These are phyloP conservation scores for Heliconius charithonia DNA, from an alignment of 2,888 invertebrate species.

Conservation along the genomic window DNA sequence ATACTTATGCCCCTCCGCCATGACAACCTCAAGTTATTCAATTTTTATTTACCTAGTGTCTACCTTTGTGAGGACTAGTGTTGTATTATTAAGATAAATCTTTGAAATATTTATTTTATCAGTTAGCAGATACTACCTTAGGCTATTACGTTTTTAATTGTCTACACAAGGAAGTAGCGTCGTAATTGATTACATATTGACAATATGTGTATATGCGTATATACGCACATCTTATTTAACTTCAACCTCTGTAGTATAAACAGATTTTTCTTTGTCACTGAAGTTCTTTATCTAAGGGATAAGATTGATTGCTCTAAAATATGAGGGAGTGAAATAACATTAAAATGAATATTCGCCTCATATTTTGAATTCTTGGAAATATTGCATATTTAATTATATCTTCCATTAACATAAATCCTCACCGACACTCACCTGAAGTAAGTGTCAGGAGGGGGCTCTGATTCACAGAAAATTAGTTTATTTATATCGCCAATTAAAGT, in stretches of 20 bases:
- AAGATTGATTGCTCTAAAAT: too few species aligned
- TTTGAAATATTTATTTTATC: slow-evolving; percentile 17
- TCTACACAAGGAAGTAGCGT: slow-evolving; percentile 52
- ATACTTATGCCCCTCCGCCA: too few species aligned
- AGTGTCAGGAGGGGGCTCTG: too few species aligned
- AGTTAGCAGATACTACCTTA: neutral
- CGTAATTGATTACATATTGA: slow-evolving; percentile 47
- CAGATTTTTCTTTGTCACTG: neutral
- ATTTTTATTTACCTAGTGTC: neutral
- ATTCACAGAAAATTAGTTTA: too few species aligned
- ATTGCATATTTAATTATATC: too few species aligned
- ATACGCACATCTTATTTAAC: slow-evolving; percentile 19
- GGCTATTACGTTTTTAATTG: slow-evolving; percentile 43
- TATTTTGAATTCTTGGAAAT: too few species aligned
- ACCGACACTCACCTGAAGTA: too few species aligned
- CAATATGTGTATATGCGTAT: slow-evolving; percentile 44
- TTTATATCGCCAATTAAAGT: too few species aligned
- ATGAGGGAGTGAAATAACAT: too few species aligned
- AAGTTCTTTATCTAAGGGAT: too few species aligned
- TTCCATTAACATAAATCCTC: too few species aligned
- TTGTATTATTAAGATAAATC: neutral
- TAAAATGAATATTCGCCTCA: too few species aligned
- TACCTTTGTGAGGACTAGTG: neutral
- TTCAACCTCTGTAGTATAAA: neutral
- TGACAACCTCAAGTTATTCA: neutral